Percentiles rank a stretch among this genome's conserved stretches.
These are phyloP conservation scores for Watsonalla binaria DNA, from an alignment of 2,888 invertebrate species.

Conservation along the genomic window DNA sequence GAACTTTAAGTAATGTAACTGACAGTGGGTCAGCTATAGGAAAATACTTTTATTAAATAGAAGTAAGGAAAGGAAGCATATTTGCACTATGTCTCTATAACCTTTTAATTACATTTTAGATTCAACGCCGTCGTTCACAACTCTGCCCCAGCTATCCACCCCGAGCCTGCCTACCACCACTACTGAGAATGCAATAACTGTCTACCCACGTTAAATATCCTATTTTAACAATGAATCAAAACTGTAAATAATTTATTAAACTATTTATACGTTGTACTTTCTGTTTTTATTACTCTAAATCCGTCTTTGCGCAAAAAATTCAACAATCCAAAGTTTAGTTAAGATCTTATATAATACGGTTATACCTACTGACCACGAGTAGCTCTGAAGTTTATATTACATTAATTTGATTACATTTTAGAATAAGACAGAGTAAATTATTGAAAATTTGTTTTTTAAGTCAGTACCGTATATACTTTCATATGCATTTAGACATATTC, in stretches of 20 bases:
- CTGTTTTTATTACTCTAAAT: not conserved
- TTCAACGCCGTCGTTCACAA: constrained; percentile 63
- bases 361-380: no score
- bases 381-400: no score
- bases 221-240: constrained; percentile 3
- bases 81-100: not conserved
- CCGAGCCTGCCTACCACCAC: constrained; percentile 38
- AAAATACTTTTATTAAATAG: not conserved
- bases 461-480: no score
- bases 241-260: constrained; percentile 25
- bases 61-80: not conserved
- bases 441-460: no score
- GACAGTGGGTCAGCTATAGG: no score
- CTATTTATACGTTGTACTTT: constrained; percentile 5
- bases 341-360: no score
- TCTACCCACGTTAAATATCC: not conserved
- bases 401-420: no score
- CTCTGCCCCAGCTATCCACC: constrained; percentile 53
- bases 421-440: no score
- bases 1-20: no score
- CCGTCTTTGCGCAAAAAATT: not conserved
- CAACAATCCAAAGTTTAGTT: not conserved
- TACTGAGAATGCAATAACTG: constrained; percentile 21
- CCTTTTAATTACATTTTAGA: constrained; percentile 26
- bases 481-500: no score